Evolutionary conservation across 2,113 vertebrate genomes (phyloP).

Genomic region (Melospiza melodia): DNA sequence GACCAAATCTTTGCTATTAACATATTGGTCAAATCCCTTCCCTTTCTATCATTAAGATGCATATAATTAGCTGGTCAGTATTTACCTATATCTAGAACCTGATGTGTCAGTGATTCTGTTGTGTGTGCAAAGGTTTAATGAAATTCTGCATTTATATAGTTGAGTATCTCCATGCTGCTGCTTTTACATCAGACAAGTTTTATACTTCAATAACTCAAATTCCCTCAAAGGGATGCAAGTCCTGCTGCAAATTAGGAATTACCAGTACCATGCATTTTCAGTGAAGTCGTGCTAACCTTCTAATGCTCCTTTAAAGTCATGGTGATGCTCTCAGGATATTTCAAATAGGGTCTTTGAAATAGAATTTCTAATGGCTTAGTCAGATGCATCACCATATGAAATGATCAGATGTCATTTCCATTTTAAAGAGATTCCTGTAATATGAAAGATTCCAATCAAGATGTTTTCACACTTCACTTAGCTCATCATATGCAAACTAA

Average conservation of each 20-base stretch:
- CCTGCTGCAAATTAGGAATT: not conserved
- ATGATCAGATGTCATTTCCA: not conserved
- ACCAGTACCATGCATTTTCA: not conserved
- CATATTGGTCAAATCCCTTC: not conserved
- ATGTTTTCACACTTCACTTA: not conserved
- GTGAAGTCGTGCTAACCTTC: not conserved
- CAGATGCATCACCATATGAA: not conserved
- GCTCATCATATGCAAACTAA: not conserved
- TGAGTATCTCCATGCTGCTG: fast-evolving
- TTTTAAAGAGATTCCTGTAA: not conserved
- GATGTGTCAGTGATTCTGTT: not conserved
- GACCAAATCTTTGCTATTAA: not conserved
- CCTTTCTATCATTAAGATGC: not conserved
- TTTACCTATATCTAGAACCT: not conserved
- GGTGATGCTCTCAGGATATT: not conserved
- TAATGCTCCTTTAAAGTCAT: not conserved
- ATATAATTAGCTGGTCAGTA: not conserved
- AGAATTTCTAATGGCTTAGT: not conserved
- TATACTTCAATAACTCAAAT: not conserved
- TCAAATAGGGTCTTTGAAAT: not conserved
- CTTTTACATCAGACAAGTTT: not conserved
- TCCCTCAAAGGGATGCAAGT: not conserved
- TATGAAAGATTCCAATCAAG: not conserved
- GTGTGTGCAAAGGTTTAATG: not conserved
- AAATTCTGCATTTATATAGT: not conserved